Evolutionary conservation across 2,888 invertebrate species (phyloP).

Genomic region (Ferrisia virgata): DNA sequence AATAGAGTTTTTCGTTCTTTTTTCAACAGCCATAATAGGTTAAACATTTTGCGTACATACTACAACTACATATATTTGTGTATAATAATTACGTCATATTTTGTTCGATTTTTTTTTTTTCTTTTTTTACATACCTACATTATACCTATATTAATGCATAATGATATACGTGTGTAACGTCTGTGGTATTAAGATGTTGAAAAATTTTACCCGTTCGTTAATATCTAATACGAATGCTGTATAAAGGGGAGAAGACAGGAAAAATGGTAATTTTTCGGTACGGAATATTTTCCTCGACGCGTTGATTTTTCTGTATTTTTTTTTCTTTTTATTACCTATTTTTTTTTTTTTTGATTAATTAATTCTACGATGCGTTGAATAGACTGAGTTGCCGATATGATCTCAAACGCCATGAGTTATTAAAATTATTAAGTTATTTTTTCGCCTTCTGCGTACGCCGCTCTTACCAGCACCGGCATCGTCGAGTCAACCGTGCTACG

Average conservation of each 20-base stretch:
- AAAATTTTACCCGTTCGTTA: background rate
- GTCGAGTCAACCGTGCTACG: background rate
- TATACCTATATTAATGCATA: no score
- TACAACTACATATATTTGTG: background rate
- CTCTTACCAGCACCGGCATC: no score
- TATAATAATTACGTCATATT: background rate
- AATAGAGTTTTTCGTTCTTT: background rate
- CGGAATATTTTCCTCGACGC: background rate
- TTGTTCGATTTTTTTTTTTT: background rate
- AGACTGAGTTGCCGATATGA: constrained; percentile 46
- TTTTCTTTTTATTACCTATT: no score
- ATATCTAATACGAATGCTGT: background rate
- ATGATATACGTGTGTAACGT: no score
- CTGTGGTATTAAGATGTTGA: no score
- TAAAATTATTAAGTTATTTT: background rate
- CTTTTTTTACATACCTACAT: no score
- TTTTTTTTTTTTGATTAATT: no score
- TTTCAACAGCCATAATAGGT: background rate
- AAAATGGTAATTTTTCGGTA: background rate
- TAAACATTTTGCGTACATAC: constrained; percentile 4
- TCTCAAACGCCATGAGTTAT: constrained; percentile 44
- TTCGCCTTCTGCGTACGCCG: background rate
- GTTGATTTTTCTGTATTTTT: background rate
- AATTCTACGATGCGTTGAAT: background rate
- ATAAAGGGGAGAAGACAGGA: background rate